These are phyloP conservation scores for Holcopasites calliopsidis DNA, from an alignment of 1,140 invertebrate genomes.

Conservation along the genomic window DNA sequence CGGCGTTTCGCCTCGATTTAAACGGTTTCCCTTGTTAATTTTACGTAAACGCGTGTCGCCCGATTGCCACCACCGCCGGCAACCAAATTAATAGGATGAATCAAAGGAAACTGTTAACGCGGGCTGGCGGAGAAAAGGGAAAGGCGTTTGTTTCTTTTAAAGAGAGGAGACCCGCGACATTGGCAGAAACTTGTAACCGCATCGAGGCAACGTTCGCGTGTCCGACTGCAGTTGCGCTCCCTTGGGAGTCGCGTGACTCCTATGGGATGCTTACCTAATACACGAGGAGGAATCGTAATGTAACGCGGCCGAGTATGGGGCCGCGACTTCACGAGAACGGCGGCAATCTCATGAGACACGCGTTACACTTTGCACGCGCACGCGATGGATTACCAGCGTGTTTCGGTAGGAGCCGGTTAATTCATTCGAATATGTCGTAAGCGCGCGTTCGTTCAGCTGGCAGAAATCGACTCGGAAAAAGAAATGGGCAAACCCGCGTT, in stretches of 20 bases:
- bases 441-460: not conserved
- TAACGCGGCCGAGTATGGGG: conserved; percentile 28
- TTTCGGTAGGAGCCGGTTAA: conserved; percentile 12
- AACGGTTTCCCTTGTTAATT: conserved; percentile 13
- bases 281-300: conserved; percentile 31
- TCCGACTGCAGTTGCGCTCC: conserved; percentile 27
- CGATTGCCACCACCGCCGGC: not conserved
- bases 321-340: conserved; percentile 36
- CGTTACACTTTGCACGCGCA: not conserved
- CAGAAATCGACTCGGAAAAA: not conserved
- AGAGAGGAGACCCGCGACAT: not conserved
- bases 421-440: conserved; percentile 8
- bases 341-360: conserved; percentile 32
- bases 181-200: not conserved
- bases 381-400: conserved; percentile 13
- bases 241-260: conserved; percentile 43
- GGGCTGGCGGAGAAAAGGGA: not conserved
- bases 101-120: not conserved
- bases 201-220: conserved; percentile 46
- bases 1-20: not conserved
- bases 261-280: conserved; percentile 50
- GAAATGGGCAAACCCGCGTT: not conserved
- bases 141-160: not conserved
- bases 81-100: not conserved
- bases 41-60: not conserved